These are phyloP conservation scores for Beaufortia kweichowensis DNA, from an alignment of 2,113 vertebrate species.

Conservation along the genomic window DNA sequence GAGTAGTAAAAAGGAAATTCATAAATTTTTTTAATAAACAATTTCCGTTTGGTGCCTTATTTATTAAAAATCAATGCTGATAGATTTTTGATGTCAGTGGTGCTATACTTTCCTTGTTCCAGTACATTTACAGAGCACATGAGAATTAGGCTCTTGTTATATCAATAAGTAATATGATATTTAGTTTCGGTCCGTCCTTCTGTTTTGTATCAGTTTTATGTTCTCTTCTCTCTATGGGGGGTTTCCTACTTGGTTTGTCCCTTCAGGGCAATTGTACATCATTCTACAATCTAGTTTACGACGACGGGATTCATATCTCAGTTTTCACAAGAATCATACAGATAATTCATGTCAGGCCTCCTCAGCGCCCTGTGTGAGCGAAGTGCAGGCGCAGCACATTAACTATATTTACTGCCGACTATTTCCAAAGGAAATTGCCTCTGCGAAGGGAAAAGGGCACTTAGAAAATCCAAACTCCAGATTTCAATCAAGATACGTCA, in stretches of 20 bases:
- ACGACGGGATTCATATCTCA: conserved; percentile 61
- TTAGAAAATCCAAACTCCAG: conserved; percentile 59
- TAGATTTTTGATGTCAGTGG: background rate
- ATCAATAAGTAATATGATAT: conserved; percentile 3
- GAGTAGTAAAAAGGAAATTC: background rate
- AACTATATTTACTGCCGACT: conserved; percentile 74
- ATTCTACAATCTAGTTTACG: conserved; percentile 59
- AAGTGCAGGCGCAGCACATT: conserved; percentile 68
- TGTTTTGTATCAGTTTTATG: conserved; percentile 12
- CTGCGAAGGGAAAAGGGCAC: conserved; percentile 60
- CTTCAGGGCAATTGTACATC: conserved; percentile 48
- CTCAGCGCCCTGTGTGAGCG: conserved; percentile 61
- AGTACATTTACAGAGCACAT: background rate
- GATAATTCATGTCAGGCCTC: conserved; percentile 67
- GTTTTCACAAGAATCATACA: conserved; percentile 63
- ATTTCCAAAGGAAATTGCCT: conserved; percentile 72
- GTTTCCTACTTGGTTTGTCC: conserved; percentile 12
- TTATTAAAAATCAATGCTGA: background rate
- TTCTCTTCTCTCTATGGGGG: background rate
- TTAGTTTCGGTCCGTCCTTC: background rate
- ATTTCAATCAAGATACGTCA: conserved; percentile 61
- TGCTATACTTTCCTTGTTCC: background rate
- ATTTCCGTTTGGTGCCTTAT: background rate
- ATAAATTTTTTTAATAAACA: background rate
- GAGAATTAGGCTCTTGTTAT: conserved; percentile 7